phyloP scores from a whole-genome alignment of 1,140 invertebrate genomes.

The Hyposmocoma kahamanoa region DNA sequence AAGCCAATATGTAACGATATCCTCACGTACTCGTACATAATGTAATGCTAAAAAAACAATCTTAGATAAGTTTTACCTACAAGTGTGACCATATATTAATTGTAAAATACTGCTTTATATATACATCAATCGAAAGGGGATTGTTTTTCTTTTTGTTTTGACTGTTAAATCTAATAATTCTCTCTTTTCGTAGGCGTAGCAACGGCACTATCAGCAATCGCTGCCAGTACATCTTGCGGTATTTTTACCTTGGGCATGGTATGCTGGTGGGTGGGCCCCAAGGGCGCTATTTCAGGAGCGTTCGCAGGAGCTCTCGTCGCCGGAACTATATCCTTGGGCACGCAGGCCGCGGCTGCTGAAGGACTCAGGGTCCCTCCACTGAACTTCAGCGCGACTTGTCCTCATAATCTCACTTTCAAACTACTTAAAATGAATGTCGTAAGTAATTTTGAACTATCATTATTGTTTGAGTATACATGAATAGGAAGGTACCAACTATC shows the following conservation, averaged over 20 bases:
- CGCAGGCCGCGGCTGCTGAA: conserved; percentile 52
- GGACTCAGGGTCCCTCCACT: conserved; percentile 41
- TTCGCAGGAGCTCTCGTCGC: conserved; percentile 74
- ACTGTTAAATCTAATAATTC: neutral
- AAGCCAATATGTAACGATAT: no score
- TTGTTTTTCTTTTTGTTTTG: no score
- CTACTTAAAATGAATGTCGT: neutral
- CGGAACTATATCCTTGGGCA: conserved; percentile 75
- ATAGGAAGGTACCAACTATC: no score
- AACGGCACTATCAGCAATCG: conserved; percentile 85
- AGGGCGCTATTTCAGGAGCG: conserved; percentile 76
- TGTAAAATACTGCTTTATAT: no score
- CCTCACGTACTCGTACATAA: no score
- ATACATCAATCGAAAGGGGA: no score
- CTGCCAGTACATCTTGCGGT: conserved; percentile 88
- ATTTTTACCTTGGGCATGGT: conserved; percentile 90
- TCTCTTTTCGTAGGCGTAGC: conserved; percentile 76
- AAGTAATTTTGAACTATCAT: neutral
- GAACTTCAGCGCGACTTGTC: conserved; percentile 27
- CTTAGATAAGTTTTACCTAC: no score
- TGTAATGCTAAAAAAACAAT: no score
- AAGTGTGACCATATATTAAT: no score
- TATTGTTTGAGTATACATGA: no score
- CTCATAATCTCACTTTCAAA: conserved; percentile 23
- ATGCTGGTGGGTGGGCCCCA: conserved; percentile 86